A percentile compares a stretch with the other conserved stretches of the same genome.
phyloP scores from a whole-genome alignment of 2,797 vertebrate species.

The Scolopax rusticola region DNA sequence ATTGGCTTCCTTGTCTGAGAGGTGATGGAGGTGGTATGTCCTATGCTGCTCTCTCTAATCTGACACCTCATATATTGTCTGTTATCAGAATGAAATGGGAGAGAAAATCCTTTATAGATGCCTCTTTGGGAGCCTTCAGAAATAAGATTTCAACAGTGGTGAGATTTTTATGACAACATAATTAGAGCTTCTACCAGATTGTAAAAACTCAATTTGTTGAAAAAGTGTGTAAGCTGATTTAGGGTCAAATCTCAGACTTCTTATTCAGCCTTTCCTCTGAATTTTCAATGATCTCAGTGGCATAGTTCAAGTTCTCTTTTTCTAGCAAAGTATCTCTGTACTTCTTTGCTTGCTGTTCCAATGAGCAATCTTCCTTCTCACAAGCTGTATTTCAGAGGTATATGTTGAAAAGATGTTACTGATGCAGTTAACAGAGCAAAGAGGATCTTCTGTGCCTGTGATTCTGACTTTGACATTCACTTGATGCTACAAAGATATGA shows the following conservation, averaged over 20 bases:
- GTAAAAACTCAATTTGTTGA: constrained; percentile 48
- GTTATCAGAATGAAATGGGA: constrained; percentile 2
- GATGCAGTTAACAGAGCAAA: constrained; percentile 26
- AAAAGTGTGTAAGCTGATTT: constrained; percentile 25
- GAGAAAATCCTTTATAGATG: neutral
- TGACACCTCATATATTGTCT: neutral
- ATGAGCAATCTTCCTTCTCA: neutral
- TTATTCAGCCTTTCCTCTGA: constrained; percentile 19
- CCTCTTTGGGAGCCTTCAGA: constrained; percentile 15
- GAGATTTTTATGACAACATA: constrained; percentile 52
- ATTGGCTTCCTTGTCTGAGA: neutral
- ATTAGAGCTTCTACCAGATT: constrained; percentile 38
- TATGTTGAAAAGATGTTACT: neutral
- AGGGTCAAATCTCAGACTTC: constrained; percentile 27
- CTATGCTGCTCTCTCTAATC: neutral
- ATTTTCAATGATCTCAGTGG: constrained; percentile 6
- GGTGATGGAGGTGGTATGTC: neutral
- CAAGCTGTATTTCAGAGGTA: neutral
- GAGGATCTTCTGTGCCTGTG: neutral
- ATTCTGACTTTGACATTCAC: constrained; percentile 23
- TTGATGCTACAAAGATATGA: neutral
- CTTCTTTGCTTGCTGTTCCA: neutral
- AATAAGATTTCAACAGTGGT: constrained; percentile 17
- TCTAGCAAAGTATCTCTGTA: neutral
- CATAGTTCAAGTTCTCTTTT: neutral